These are phyloP conservation scores for Oasisia sp. DNA, from an alignment of 2,888 invertebrate species.

Conservation along the genomic window DNA sequence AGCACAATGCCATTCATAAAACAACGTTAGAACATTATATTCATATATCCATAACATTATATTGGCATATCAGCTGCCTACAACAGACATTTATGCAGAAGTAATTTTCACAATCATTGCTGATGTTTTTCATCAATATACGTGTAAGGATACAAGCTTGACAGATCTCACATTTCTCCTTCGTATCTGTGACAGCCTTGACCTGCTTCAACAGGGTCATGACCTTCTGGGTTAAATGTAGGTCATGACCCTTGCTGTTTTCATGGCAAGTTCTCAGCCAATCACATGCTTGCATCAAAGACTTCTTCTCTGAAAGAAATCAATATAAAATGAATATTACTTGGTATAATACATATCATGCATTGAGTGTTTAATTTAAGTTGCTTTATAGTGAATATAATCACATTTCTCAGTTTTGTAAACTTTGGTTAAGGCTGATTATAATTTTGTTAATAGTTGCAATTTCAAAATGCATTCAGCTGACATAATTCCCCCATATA, in stretches of 20 bases:
- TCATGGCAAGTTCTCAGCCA: background rate
- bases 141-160: background rate
- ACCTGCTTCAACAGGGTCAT: background rate
- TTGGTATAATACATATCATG: background rate
- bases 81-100: background rate
- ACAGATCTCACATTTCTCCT: slow-evolving; percentile 1
- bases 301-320: background rate
- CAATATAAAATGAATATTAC: background rate
- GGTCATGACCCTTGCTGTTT: background rate
- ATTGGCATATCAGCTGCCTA: too few relatives aligned
- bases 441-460: too few relatives aligned
- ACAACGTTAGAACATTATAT: too few relatives aligned
- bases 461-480: too few relatives aligned
- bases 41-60: too few relatives aligned
- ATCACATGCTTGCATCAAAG: background rate
- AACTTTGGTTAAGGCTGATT: too few relatives aligned
- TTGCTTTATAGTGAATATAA: too few relatives aligned
- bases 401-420: too few relatives aligned
- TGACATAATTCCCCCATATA: too few relatives aligned
- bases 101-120: background rate
- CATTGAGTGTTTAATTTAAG: background rate
- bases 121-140: background rate
- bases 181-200: background rate
- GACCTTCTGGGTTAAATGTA: background rate
- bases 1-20: too few relatives aligned